These are phyloP conservation scores for Amniataba percoides DNA, from an alignment of 2,797 vertebrate genomes.

Conservation along the genomic window DNA sequence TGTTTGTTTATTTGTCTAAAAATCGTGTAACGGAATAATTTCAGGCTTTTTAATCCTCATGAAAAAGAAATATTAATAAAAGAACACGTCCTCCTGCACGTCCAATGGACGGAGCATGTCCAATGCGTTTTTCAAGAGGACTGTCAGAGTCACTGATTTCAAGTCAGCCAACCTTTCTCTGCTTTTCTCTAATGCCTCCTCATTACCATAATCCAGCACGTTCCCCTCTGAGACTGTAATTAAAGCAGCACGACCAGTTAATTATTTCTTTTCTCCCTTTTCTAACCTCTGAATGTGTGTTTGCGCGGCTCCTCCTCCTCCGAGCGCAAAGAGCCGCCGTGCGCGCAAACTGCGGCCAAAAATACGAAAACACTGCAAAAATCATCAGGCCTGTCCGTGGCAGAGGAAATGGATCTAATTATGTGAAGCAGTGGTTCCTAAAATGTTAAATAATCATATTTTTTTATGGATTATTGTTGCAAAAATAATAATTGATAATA, in stretches of 20 bases:
- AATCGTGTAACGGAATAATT: not conserved
- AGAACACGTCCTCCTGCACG: too few relatives aligned
- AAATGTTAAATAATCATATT: not conserved
- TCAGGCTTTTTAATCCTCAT: not conserved
- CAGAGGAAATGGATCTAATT: not conserved
- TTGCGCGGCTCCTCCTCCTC: conserved; percentile 60
- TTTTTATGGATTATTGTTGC: not conserved
- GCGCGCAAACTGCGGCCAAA: too few relatives aligned
- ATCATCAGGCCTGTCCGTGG: not conserved
- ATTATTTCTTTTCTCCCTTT: conserved; percentile 87
- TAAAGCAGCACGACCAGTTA: conserved; percentile 94
- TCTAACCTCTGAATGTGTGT: conserved; percentile 75
- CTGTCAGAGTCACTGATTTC: conserved; percentile 89
- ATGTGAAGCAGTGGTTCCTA: not conserved
- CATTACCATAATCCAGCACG: conserved; percentile 97
- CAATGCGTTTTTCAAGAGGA: conserved; percentile 87
- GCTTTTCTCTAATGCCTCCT: conserved; percentile 86
- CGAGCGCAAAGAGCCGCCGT: conserved; percentile 6
- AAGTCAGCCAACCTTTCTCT: conserved; percentile 89
- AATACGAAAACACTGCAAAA: not conserved
- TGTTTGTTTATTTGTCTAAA: not conserved
- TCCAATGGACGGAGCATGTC: conserved; percentile 6
- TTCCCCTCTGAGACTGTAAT: conserved; percentile 95
- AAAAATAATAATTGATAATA: not conserved
- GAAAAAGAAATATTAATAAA: too few relatives aligned